A percentile compares a stretch with the other conserved stretches of the same genome.
Conservation (phyloP, 2,888 invertebrate species). For the Philhelius pedissequus region DNA sequence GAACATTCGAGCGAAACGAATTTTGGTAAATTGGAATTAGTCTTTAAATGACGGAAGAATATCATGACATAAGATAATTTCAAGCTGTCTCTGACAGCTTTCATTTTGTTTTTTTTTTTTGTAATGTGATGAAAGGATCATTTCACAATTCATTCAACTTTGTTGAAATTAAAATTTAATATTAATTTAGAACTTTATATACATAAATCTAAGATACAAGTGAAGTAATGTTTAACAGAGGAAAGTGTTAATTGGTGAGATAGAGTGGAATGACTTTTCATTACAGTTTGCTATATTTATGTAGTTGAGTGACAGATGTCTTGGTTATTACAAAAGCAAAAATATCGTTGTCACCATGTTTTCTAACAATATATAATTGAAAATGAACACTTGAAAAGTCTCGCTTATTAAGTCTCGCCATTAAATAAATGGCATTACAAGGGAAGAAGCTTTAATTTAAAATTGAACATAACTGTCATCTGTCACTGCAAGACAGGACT, state of each 20-base stretch:
- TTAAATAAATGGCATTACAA: background rate
- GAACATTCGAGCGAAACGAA: slow-evolving; percentile 61
- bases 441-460: too few species aligned
- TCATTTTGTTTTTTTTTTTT: background rate
- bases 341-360: background rate
- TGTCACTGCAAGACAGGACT: too few species aligned
- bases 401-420: too few species aligned
- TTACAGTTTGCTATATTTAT: background rate
- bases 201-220: background rate
- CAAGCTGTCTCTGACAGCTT: slow-evolving; percentile 7
- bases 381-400: background rate
- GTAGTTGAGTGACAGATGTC: slow-evolving; percentile 39
- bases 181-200: background rate
- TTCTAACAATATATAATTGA: background rate
- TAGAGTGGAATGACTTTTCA: slow-evolving; percentile 20
- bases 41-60: background rate
- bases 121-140: slow-evolving; percentile 12
- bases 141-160: slow-evolving; percentile 52
- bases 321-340: slow-evolving; percentile 21
- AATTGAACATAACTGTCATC: too few species aligned
- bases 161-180: background rate
- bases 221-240: background rate
- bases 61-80: slow-evolving; percentile 6
- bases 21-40: slow-evolving; percentile 60
- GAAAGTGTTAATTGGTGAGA: slow-evolving; percentile 53